These are phyloP conservation scores for Caenorhabditis briggsae DNA, from an alignment of 1,140 invertebrate genomes.

Conservation along the genomic window DNA sequence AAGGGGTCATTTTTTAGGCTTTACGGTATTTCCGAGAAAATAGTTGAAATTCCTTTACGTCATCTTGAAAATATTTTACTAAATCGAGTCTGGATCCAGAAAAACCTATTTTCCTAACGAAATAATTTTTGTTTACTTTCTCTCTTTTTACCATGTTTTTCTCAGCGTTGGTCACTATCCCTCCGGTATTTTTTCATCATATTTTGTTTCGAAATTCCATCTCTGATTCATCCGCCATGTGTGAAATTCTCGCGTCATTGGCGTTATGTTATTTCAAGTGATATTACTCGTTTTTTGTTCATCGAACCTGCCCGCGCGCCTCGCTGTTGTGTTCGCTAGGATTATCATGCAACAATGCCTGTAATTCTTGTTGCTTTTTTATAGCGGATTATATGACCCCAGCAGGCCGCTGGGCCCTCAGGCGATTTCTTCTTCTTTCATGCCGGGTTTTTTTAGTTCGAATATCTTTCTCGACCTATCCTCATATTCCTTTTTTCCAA, in stretches of 20 bases:
- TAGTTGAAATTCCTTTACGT: too few relatives aligned
- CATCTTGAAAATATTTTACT: too few relatives aligned
- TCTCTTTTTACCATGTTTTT: background rate
- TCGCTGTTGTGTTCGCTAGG: background rate
- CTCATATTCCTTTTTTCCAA: background rate
- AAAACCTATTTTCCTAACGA: too few relatives aligned
- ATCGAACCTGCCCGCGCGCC: background rate
- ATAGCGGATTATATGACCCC: slow-evolving; percentile 30
- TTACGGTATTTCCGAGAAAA: too few relatives aligned
- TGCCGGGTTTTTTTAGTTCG: background rate
- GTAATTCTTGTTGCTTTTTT: background rate
- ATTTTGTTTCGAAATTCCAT: slow-evolving; percentile 20
- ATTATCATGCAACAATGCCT: slow-evolving; percentile 35
- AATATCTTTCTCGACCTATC: slow-evolving; percentile 32
- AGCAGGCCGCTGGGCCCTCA: background rate
- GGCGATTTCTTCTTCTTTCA: background rate
- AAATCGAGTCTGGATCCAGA: too few relatives aligned
- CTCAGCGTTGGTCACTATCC: background rate
- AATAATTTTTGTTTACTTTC: background rate
- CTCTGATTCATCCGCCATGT: background rate
- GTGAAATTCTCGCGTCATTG: slow-evolving; percentile 32
- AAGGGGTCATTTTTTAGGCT: too few relatives aligned
- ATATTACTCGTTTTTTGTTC: slow-evolving; percentile 37
- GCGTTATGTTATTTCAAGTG: background rate
- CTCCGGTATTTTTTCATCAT: background rate